A percentile compares a stretch with the other conserved stretches of the same genome.
phyloP scores from a whole-genome alignment of 1,140 invertebrate species.

The Drosophila biarmipes region DNA sequence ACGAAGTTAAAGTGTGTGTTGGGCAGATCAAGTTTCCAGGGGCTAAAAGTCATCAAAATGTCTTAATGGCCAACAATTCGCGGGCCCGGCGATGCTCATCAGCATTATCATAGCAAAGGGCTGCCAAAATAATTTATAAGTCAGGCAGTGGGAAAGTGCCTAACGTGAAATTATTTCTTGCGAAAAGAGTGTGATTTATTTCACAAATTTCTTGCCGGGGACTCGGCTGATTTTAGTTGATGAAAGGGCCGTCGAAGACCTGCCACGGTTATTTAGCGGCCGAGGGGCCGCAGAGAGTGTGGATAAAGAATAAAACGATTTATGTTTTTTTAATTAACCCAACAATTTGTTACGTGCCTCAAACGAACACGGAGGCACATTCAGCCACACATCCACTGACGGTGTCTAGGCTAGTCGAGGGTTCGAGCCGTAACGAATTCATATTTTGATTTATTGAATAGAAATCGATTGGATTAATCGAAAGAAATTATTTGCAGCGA shows the following conservation, averaged over 20 bases:
- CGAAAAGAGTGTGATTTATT: constrained; percentile 38
- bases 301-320: constrained; percentile 79
- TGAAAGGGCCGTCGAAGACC: constrained; percentile 67
- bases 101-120: constrained; percentile 50
- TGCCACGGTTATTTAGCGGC: constrained; percentile 54
- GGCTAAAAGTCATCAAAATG: constrained; percentile 42
- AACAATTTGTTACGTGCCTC: constrained; percentile 84
- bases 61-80: constrained; percentile 53
- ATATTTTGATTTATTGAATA: constrained; percentile 84
- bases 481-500: constrained; percentile 79
- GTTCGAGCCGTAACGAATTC: constrained; percentile 73
- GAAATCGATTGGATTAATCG: constrained; percentile 84
- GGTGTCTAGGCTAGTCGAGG: constrained; percentile 50
- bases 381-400: constrained; percentile 1
- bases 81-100: constrained; percentile 50
- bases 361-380: constrained; percentile 59
- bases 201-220: constrained; percentile 41
- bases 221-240: constrained; percentile 52
- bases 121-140: constrained; percentile 20
- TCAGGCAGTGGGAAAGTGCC: constrained; percentile 23
- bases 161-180: constrained; percentile 53
- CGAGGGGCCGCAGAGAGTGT: constrained; percentile 6
- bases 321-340: constrained; percentile 84
- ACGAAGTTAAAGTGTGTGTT: constrained; percentile 29
- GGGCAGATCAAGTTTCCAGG: constrained; percentile 51